Evolutionary conservation across 2,113 vertebrate genomes (phyloP), one percentile per base, ranked within the genome.

Genomic region (Platycercus adscitus): DNA sequence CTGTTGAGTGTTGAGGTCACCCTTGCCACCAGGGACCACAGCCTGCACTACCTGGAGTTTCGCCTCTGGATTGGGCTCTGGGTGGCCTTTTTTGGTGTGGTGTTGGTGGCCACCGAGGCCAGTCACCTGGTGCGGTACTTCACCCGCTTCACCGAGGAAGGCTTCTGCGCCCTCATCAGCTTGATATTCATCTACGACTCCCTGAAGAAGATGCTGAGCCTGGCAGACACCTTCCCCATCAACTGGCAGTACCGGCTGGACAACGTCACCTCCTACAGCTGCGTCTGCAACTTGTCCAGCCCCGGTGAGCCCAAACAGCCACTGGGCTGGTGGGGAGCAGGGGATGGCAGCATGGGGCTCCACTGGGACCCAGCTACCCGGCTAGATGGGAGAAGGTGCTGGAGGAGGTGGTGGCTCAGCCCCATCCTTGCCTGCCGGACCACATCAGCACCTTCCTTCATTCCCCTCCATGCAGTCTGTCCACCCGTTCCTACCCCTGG

Each of bases 51-150:
- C 91, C 90, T 98, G 80, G 98, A 98, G 86, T 98, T 98, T 88
- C 98, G 98, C 39, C 97, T 98, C 28, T 98, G 98, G 98, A 98
- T 98, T 29, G 98, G 98, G 81, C 96, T 98, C 88, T 98, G 98
- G 98, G 98, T 98, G 70, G 97, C 98, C 68, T 97, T 97, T 83
- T 98, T 98, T 63, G 98, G 98, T 0, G 33, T 98, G 46, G 88
- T 97, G 31, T 86, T 98, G 95, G 98, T 98, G 94, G 98, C 98
- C 91, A 98, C 98, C 0, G 98, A 98, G 71, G 98, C 98, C 55
- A 98, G 98, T 14, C 97, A 98, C 91, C 95, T 98, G 81, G 98
- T 98, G n/a, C 89, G 88, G 24, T 97, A 98, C 94, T 98, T 98
- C 86, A 98, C 98, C 33, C 97, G 98, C 66, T 98, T 98, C 96